Evolutionary conservation across 1,140 invertebrate genomes (phyloP).

Genomic region (Pygmarrhopalites habei): DNA sequence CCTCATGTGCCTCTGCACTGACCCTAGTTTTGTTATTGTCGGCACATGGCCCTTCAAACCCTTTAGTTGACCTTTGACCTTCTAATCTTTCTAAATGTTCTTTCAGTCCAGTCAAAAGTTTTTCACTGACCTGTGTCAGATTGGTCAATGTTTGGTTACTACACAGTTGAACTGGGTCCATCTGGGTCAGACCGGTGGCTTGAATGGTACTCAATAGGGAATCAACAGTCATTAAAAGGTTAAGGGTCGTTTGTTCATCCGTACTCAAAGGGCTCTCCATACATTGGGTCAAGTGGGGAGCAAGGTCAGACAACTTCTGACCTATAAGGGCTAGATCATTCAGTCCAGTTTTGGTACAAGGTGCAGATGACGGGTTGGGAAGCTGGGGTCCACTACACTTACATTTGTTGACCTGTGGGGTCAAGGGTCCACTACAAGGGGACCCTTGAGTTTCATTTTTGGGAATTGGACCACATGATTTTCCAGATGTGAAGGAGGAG

Average conservation of each 20-base stretch:
- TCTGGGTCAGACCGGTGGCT: conserved; percentile 3
- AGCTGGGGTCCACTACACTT: no score
- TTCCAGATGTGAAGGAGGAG: no score
- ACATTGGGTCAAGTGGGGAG: neutral
- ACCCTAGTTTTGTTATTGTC: neutral
- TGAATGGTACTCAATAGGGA: conserved; percentile 1
- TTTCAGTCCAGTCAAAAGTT: neutral
- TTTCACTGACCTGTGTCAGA: neutral
- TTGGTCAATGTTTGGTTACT: neutral
- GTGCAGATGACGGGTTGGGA: no score
- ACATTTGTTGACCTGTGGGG: no score
- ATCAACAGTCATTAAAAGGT: neutral
- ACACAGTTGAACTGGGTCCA: conserved; percentile 10
- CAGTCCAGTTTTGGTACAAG: no score
- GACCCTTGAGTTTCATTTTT: no score
- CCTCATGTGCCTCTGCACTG: conserved; percentile 1
- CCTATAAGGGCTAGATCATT: no score
- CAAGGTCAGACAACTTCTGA: neutral
- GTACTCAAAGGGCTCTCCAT: neutral
- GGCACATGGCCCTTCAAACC: no score
- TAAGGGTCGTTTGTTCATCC: conserved; percentile 5
- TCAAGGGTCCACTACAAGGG: no score
- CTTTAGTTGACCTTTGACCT: neutral
- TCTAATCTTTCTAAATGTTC: neutral
- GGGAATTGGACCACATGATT: no score